Evolutionary conservation across 2,797 vertebrate species (phyloP), one percentile per base, ranked within the genome.

Genomic region (Microhierax caerulescens): DNA sequence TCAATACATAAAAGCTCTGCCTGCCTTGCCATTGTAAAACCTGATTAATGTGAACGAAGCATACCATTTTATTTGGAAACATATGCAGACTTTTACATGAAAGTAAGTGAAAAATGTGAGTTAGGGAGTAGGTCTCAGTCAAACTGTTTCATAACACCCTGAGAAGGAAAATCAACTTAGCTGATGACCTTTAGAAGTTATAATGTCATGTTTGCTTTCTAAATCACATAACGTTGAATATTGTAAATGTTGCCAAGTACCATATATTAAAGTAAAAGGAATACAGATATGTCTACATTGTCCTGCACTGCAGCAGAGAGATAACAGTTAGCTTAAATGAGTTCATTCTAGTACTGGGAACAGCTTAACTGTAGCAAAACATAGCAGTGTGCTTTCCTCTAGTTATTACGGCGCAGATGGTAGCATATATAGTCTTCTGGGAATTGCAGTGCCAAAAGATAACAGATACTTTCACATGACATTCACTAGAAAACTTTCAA

Each of bases 291-390:
- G 74, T 92, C 91, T 93, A 76, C 81, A 59, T 89, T 91, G 93
- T 94, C 86, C 87, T 95, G 59, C 84, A 69, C 89, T 97, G 91
- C 89, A 87, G 27, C 67, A 73, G 67, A 57, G 78, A 96, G 89
- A 95, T 94, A 96, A 96, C 94, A 85, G 88, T 80, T 83, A 74
- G 75, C 43, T 87, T 94, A 92, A 92, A 91, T 87, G 59, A 89
- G 63, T 95, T 91, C 75, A 39, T 91, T 87, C 89, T 54, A 87
- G 93, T 94, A 63, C 60, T 79, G 50, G 89, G 67, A 94, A 50
- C 70, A 77, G 81, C 94, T 94, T 91, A 92, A 73, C 84, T 82
- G 65, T 76, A 73, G 78, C 67, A 93, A 73, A 95, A 73, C 75
- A 85, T 47, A 76, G 81, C 80, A 65, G 47, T 57, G 54, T 64